A percentile compares a stretch with the other conserved stretches of the same genome.
These are phyloP conservation scores for Pseudopodoces humilis DNA, from an alignment of 2,113 vertebrate species.

Conservation along the genomic window DNA sequence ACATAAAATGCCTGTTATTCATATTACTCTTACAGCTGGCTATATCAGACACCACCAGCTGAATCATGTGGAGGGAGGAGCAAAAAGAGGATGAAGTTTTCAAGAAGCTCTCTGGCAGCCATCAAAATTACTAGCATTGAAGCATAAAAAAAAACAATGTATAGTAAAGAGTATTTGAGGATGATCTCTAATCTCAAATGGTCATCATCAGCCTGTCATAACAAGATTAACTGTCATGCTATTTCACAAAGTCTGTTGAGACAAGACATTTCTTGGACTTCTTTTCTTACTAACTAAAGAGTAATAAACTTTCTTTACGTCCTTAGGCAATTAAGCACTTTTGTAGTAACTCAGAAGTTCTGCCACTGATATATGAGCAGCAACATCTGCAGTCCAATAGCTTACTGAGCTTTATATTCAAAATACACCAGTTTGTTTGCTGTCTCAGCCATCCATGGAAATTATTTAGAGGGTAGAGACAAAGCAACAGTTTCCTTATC, in stretches of 20 bases:
- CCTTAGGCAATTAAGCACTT: background rate
- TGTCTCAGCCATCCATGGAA: background rate
- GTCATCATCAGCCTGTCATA: background rate
- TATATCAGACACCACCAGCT: background rate
- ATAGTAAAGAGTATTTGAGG: background rate
- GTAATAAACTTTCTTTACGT: background rate
- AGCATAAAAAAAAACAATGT: background rate
- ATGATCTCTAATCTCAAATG: background rate
- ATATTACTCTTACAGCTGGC: background rate
- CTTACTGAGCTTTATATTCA: background rate
- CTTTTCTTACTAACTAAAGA: background rate
- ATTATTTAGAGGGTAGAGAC: background rate
- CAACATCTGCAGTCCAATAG: background rate
- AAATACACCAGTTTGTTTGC: background rate
- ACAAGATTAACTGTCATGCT: background rate
- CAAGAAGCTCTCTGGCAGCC: background rate
- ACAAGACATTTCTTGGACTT: background rate
- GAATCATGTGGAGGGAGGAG: background rate
- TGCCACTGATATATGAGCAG: background rate
- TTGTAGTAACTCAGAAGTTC: background rate
- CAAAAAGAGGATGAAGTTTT: background rate
- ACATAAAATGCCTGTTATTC: background rate
- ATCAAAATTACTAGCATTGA: background rate
- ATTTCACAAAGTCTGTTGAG: background rate
- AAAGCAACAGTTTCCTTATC: conserved; percentile 8